These are phyloP conservation scores for Dichetophora obliterata DNA, from an alignment of 2,888 invertebrate species.

Conservation along the genomic window DNA sequence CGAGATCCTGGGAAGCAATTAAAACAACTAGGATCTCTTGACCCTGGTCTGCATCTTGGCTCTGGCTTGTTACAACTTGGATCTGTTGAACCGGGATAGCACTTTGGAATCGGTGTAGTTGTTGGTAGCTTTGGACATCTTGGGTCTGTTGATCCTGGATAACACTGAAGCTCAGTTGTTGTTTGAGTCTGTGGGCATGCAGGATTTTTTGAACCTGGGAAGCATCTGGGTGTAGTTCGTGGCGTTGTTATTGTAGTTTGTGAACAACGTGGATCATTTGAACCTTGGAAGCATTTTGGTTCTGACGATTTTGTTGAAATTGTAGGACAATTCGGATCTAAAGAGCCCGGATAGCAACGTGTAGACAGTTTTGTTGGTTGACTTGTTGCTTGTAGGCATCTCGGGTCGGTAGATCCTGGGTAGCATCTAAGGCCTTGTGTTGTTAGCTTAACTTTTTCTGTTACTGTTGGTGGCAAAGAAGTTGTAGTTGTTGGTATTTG, in stretches of 20 bases:
- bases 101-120: slow-evolving; percentile 50
- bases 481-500: not conserved
- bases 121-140: not conserved
- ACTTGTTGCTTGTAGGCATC: not conserved
- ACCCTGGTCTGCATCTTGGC: slow-evolving; percentile 46
- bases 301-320: slow-evolving; percentile 39
- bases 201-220: not conserved
- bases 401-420: not conserved
- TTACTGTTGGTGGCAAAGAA: slow-evolving; percentile 18
- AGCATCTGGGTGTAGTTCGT: not conserved
- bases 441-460: not conserved
- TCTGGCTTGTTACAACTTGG: slow-evolving; percentile 32
- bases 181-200: too few relatives aligned
- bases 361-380: not conserved
- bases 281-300: slow-evolving; percentile 63
- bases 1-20: not conserved
- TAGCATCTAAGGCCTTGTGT: not conserved
- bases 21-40: slow-evolving; percentile 32
- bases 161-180: slow-evolving; percentile 26
- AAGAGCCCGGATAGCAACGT: slow-evolving; percentile 23
- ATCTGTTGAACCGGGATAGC: slow-evolving; percentile 63
- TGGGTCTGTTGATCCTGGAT: too few relatives aligned
- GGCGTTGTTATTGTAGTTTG: not conserved
- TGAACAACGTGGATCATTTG: slow-evolving; percentile 50
- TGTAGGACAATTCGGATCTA: not conserved